Evolutionary conservation across 2,113 vertebrate species (phyloP).

Genomic region (Oostethus manadensis): DNA sequence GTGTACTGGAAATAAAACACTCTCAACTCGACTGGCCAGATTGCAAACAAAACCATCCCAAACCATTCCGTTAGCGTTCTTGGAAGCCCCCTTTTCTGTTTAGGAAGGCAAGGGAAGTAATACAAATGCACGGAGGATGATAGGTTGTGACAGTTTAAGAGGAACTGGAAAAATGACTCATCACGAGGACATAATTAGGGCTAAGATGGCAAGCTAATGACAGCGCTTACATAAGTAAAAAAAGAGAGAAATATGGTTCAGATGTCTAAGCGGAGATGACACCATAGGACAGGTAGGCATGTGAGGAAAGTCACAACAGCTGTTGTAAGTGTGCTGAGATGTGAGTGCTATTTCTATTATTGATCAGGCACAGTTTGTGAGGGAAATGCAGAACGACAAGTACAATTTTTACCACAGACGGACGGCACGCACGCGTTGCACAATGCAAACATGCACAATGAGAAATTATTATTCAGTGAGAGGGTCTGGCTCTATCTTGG

Average conservation of each 20-base stretch:
- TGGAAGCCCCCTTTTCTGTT: no score
- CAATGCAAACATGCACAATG: constrained; percentile 4
- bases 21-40: no score
- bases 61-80: no score
- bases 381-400: constrained; percentile 45
- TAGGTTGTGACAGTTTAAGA: no score
- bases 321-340: constrained; percentile 12
- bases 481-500: not conserved
- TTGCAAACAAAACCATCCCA: no score
- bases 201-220: no score
- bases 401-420: constrained; percentile 26
- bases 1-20: no score
- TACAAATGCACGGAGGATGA: no score
- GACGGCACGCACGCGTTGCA: constrained; percentile 42
- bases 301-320: constrained; percentile 16
- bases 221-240: not conserved
- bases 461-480: constrained; percentile 14
- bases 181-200: no score
- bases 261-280: constrained; percentile 4
- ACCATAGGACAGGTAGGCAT: constrained; percentile 1
- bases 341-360: constrained; percentile 46
- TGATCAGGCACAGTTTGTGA: constrained; percentile 38
- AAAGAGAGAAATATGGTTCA: constrained; percentile 2
- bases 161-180: no score
- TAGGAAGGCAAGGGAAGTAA: no score